Evolutionary conservation across 2,797 vertebrate species (phyloP).

Genomic region (Crocodylus rhombifer): DNA sequence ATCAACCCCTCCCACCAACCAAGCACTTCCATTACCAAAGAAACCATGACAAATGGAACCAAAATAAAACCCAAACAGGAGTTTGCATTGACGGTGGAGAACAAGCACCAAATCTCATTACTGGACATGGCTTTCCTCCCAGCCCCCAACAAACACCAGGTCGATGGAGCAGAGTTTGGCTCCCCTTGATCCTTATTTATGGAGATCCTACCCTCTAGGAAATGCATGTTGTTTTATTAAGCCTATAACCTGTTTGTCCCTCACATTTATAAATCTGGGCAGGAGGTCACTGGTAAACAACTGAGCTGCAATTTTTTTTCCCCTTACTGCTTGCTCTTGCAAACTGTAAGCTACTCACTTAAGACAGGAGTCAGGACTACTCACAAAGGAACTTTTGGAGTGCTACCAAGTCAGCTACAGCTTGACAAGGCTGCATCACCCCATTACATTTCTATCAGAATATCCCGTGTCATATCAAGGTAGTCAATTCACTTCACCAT

Average conservation of each 20-base stretch:
- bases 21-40: background rate
- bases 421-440: background rate
- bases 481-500: background rate
- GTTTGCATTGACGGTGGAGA: no score
- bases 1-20: background rate
- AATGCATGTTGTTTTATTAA: background rate
- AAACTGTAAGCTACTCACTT: no score
- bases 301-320: background rate
- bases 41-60: no score
- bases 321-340: no score
- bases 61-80: no score
- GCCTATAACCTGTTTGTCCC: background rate
- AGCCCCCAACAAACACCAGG: no score
- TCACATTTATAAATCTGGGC: background rate
- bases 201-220: background rate
- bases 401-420: fast-evolving
- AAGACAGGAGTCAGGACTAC: background rate
- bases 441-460: background rate
- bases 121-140: background rate
- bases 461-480: background rate
- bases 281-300: background rate
- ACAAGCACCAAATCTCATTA: background rate
- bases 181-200: background rate
- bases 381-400: background rate
- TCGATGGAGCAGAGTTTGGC: no score